Evolutionary conservation across 2,113 vertebrate species (phyloP), one percentile per base, ranked within the genome.

Genomic region (Festucalex cinctus): DNA sequence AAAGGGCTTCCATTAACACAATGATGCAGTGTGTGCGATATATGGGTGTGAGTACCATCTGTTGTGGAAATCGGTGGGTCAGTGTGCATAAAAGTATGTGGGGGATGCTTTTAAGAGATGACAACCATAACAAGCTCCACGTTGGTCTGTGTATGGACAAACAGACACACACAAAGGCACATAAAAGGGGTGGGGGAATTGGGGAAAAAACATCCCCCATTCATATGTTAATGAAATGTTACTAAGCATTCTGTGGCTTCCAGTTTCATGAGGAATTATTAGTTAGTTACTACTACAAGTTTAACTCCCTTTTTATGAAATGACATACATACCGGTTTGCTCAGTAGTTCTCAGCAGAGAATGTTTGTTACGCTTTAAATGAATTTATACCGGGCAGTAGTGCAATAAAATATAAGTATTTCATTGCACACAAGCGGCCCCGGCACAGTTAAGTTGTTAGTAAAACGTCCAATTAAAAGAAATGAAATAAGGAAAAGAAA

Each of bases 31-130:
- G 61, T 64, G 14, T 69, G 65, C 51, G 69, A 48, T 65, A 17
- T 48, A 59, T 41, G 63, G 6, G 63, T 66, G 20, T 69, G 62
- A 64, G 17, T 57, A 48, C 79, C 81, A 85, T 88, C 79, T 87
- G 82, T 64, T 83, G 26, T 67, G 35, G 48, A 78, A 22, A 46
- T 66, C 77, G 85, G 72, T 81, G 75, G 72, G 61, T 77, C 63
- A 73, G 36, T 78, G 70, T 74, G 67, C 69, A 37, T 59, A 41
- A 77, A 81, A 72, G 66, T 24, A 1, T 82, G 76, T 66, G 68
- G 28, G 26, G 76, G 66, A 66, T 13, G 54, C 6, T 61, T 74
- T 72, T 77, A 69, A 79, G 57, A 83, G 78, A 64, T 65, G 65
- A 46, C 24, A 39, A 49, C 43, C 24, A 59, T 59, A 63, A 32